Percentiles rank a stretch among this genome's conserved stretches.
Conservation (phyloP, 2,797 vertebrate genomes). For the Gastrophryne carolinensis region DNA sequence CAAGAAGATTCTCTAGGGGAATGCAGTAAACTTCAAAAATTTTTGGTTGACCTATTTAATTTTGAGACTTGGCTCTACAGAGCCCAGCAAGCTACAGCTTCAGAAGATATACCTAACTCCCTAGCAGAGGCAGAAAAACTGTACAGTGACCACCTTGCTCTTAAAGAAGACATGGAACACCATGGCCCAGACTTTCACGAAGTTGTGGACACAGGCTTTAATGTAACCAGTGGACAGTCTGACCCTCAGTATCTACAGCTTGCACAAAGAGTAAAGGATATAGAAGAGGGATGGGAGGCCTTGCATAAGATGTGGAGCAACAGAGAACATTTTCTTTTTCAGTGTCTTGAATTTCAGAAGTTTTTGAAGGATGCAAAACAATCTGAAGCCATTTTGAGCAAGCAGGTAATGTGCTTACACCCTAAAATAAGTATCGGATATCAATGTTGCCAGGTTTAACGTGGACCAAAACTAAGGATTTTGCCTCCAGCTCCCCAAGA, state of each 20-base stretch:
- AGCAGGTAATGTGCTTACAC: slow-evolving; percentile 76
- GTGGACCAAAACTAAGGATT: too few relatives aligned
- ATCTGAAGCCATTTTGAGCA: slow-evolving; percentile 85
- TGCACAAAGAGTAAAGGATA: slow-evolving; percentile 78
- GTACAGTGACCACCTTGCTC: slow-evolving; percentile 74
- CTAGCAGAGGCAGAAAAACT: slow-evolving; percentile 85
- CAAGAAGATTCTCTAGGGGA: slow-evolving; percentile 86
- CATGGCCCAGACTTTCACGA: slow-evolving; percentile 74
- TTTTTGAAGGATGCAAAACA: slow-evolving; percentile 90
- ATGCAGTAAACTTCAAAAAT: slow-evolving; percentile 91
- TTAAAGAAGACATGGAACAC: slow-evolving; percentile 76
- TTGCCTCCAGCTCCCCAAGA: too few relatives aligned
- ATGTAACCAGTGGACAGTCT: slow-evolving; percentile 76
- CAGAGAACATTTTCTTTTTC: slow-evolving; percentile 77
- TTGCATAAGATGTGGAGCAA: slow-evolving; percentile 89
- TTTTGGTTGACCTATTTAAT: slow-evolving; percentile 91
- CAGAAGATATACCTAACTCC: slow-evolving; percentile 81
- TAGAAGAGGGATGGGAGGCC: slow-evolving; percentile 85
- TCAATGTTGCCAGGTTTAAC: too few relatives aligned
- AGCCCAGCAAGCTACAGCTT: slow-evolving; percentile 86
- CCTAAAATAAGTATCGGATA: too few relatives aligned
- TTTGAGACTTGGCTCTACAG: slow-evolving; percentile 93
- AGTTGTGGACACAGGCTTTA: slow-evolving; percentile 74
- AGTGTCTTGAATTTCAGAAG: slow-evolving; percentile 87
- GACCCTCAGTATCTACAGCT: slow-evolving; percentile 90